Evolutionary conservation across 2,888 invertebrate species (phyloP).

Genomic region (Lydus trimaculatus): DNA sequence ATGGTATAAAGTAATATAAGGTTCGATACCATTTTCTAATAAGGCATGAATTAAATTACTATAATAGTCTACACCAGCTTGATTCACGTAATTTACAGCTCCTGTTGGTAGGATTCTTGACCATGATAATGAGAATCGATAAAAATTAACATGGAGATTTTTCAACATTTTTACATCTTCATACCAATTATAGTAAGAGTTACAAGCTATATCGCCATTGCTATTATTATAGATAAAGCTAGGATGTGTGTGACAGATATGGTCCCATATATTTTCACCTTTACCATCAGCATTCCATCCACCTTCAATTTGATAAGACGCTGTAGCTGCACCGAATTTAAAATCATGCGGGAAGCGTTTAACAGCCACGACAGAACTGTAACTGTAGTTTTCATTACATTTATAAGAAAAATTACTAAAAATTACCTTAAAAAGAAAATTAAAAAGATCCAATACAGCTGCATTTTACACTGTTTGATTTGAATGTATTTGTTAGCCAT

Average conservation of each 20-base stretch:
- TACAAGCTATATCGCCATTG: conserved; percentile 69
- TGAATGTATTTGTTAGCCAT: background rate
- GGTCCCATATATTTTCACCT: conserved; percentile 32
- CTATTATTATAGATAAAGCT: conserved; percentile 63
- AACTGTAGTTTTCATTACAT: background rate
- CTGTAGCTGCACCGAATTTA: conserved; percentile 20
- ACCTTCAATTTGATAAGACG: conserved; percentile 27
- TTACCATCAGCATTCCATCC: conserved; percentile 24
- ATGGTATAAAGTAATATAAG: conserved; percentile 44
- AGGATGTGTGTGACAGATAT: conserved; percentile 17
- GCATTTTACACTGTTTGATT: background rate
- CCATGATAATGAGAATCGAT: conserved; percentile 54
- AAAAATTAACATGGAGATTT: conserved; percentile 64
- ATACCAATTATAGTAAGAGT: conserved; percentile 70
- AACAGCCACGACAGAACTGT: background rate
- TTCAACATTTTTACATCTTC: conserved; percentile 67
- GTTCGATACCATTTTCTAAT: conserved; percentile 61
- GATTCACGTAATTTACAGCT: conserved; percentile 68
- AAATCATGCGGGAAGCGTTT: conserved; percentile 11
- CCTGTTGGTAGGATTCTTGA: conserved; percentile 64
- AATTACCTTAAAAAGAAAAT: background rate
- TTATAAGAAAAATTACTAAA: background rate
- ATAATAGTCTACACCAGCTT: conserved; percentile 76
- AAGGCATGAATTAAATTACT: conserved; percentile 75
- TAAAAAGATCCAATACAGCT: background rate